These are phyloP conservation scores for Cyclopterus lumpus DNA, from an alignment of 2,797 vertebrate species.

Conservation along the genomic window DNA sequence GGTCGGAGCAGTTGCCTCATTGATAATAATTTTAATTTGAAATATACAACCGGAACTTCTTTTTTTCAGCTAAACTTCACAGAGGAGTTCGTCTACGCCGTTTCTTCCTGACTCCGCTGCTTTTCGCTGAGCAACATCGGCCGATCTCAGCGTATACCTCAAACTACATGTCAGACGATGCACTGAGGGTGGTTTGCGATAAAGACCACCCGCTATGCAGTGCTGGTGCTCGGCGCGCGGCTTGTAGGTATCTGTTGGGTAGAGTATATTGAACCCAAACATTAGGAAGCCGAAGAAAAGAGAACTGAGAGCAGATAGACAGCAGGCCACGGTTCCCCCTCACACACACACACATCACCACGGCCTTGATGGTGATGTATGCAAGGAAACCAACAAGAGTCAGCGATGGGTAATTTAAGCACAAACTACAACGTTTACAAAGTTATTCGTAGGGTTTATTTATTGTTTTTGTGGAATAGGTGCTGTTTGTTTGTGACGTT, in stretches of 20 bases:
- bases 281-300: constrained; percentile 65
- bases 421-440: constrained; percentile 10
- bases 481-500: constrained; percentile 3
- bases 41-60: constrained; percentile 19
- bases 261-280: constrained; percentile 30
- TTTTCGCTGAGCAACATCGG: constrained; percentile 63
- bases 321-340: constrained; percentile 83
- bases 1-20: not conserved
- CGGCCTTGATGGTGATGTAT: constrained; percentile 99
- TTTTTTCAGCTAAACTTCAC: constrained; percentile 30
- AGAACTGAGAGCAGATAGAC: constrained; percentile 62
- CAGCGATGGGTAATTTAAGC: constrained; percentile 95
- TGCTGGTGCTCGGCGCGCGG: constrained; percentile 51
- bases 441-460: rapidly evolving
- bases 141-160: constrained; percentile 38
- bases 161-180: constrained; percentile 66
- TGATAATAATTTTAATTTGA: constrained; percentile 40
- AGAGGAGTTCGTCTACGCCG: constrained; percentile 3
- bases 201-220: constrained; percentile 72
- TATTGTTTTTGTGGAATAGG: not conserved
- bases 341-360: constrained; percentile 90
- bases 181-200: constrained; percentile 64
- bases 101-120: constrained; percentile 62
- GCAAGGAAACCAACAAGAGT: constrained; percentile 99
- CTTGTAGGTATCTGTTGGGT: constrained; percentile 52